These are phyloP conservation scores for Dasysyrphus albostriatus DNA, from an alignment of 2,888 invertebrate species.

Conservation along the genomic window DNA sequence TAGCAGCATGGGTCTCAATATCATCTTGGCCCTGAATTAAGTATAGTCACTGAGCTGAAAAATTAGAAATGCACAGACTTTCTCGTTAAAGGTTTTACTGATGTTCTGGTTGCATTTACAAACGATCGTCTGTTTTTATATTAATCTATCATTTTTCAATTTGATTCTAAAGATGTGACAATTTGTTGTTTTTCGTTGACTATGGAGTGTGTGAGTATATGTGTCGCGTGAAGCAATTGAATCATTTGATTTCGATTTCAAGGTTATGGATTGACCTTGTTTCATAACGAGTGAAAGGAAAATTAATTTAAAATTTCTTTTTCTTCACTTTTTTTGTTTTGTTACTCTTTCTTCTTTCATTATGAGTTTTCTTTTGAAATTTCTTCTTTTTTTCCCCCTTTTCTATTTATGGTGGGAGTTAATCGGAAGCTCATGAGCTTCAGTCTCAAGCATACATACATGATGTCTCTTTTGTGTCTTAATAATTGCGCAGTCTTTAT, in stretches of 20 bases:
- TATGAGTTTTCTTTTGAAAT: conserved; percentile 33
- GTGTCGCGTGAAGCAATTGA: neutral
- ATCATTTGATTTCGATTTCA: conserved; percentile 55
- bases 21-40: conserved; percentile 35
- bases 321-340: neutral
- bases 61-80: conserved; percentile 17
- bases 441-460: neutral
- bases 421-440: conserved; percentile 46
- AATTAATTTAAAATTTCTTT: conserved; percentile 1
- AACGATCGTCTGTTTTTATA: conserved; percentile 58
- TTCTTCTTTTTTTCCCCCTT: neutral
- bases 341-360: conserved; percentile 7
- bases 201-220: neutral
- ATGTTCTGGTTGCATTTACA: conserved; percentile 51
- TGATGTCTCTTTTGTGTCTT: conserved; percentile 20
- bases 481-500: neutral
- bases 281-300: conserved; percentile 23
- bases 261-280: conserved; percentile 58
- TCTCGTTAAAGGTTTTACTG: conserved; percentile 34
- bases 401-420: conserved; percentile 29
- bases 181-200: conserved; percentile 53
- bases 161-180: conserved; percentile 58
- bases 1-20: conserved; percentile 29
- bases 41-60: neutral
- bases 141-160: conserved; percentile 58